Percentiles rank a stretch among this genome's conserved stretches.
Evolutionary conservation across 2,797 vertebrate genomes (phyloP).

Genomic region (Amblyopsis hoosieri): DNA sequence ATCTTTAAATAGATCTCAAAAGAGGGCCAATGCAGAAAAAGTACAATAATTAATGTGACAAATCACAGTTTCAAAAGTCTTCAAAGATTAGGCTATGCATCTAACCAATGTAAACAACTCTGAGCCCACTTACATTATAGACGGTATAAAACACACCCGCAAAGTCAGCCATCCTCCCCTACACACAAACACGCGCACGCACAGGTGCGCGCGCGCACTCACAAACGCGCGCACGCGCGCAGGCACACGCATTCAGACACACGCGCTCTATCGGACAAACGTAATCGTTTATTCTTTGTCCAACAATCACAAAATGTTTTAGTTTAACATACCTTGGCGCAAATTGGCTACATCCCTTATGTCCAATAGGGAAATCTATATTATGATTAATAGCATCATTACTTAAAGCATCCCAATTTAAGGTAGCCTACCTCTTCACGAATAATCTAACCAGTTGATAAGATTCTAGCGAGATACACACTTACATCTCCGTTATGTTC

Average conservation of each 20-base stretch:
- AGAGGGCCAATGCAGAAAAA: background rate
- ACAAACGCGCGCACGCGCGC: constrained; percentile 28
- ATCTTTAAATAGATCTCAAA: background rate
- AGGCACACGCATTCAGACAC: constrained; percentile 12
- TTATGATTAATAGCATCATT: constrained; percentile 15
- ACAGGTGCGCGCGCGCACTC: constrained; percentile 19
- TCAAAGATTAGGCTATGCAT: no score
- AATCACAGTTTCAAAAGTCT: no score
- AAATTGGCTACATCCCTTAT: background rate
- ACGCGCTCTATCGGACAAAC: constrained; percentile 46
- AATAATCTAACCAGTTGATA: background rate
- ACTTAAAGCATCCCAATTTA: constrained; percentile 53
- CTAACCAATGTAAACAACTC: constrained; percentile 64
- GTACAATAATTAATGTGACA: no score
- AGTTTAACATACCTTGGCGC: constrained; percentile 20
- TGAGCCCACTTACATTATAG: constrained; percentile 48
- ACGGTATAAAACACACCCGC: no score
- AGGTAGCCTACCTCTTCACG: constrained; percentile 29
- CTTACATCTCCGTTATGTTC: constrained; percentile 98
- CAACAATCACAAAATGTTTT: constrained; percentile 23
- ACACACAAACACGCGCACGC: constrained; percentile 8
- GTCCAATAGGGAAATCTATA: constrained; percentile 20
- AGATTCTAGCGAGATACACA: constrained; percentile 46
- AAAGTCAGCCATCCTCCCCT: constrained; percentile 2
- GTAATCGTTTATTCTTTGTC: constrained; percentile 15